A percentile compares a stretch with the other conserved stretches of the same genome.
Evolutionary conservation across 2,797 vertebrate genomes (phyloP).

Genomic region (Mastacembelus armatus): DNA sequence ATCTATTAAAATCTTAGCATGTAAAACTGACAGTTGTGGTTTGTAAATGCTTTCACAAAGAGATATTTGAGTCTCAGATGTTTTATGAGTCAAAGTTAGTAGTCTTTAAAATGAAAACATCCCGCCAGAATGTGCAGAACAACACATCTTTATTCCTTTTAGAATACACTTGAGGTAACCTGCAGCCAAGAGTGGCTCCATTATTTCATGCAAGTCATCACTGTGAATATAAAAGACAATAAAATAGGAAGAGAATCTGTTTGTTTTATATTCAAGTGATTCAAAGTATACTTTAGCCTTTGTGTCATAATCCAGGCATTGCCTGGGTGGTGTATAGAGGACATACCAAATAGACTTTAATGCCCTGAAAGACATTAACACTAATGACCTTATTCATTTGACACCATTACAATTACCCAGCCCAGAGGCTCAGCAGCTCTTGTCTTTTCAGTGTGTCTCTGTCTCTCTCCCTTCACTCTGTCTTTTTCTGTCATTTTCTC

Average conservation of each 20-base stretch:
- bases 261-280: conserved; percentile 60
- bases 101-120: conserved; percentile 6
- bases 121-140: conserved; percentile 14
- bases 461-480: background rate
- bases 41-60: background rate
- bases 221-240: conserved; percentile 35
- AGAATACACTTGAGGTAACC: conserved; percentile 30
- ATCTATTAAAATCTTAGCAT: no score
- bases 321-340: conserved; percentile 63
- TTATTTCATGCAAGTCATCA: conserved; percentile 35
- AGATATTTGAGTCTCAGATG: background rate
- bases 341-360: conserved; percentile 72
- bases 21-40: no score
- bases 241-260: conserved; percentile 41
- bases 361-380: conserved; percentile 79
- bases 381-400: conserved; percentile 83
- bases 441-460: conserved; percentile 9
- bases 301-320: conserved; percentile 59
- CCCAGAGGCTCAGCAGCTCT: conserved; percentile 54
- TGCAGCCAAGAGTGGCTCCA: conserved; percentile 14
- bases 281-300: conserved; percentile 55
- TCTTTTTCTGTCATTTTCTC: conserved; percentile 38
- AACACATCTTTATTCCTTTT: conserved; percentile 16
- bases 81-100: conserved; percentile 1
- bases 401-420: conserved; percentile 74